Conservation (phyloP, 2,113 vertebrate species). For the Neodon shergylaensis region DNA sequence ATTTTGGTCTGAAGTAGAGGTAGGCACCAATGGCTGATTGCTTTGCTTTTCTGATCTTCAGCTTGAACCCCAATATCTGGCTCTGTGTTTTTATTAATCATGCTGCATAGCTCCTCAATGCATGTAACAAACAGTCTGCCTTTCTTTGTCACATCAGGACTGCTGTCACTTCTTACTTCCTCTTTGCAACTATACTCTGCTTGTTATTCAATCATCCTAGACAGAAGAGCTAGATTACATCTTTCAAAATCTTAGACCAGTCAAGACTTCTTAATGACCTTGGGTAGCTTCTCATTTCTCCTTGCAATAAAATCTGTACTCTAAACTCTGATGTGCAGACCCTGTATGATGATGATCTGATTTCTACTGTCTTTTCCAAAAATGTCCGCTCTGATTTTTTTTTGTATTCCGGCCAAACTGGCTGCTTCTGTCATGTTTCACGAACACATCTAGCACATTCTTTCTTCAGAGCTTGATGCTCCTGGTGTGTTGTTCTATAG, state of each 20-base stretch:
- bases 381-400: not conserved
- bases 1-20: too few relatives aligned
- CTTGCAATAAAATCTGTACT: not conserved
- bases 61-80: too few relatives aligned
- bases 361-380: not conserved
- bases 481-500: not conserved
- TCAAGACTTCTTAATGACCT: not conserved
- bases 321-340: accelerated
- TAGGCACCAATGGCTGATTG: too few relatives aligned
- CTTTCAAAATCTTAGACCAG: not conserved
- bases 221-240: not conserved
- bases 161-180: not conserved
- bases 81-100: too few relatives aligned
- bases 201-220: not conserved
- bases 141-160: not conserved
- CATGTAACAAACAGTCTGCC: not conserved
- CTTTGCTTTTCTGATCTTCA: too few relatives aligned
- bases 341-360: not conserved
- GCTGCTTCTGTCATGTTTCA: not conserved
- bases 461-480: too few relatives aligned
- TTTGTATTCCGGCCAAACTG: not conserved
- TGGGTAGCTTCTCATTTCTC: not conserved
- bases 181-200: not conserved
- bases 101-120: not conserved
- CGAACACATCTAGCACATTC: too few relatives aligned